Conservation (phyloP, 2,797 vertebrate species). For the Rhynchonycteris naso region DNA sequence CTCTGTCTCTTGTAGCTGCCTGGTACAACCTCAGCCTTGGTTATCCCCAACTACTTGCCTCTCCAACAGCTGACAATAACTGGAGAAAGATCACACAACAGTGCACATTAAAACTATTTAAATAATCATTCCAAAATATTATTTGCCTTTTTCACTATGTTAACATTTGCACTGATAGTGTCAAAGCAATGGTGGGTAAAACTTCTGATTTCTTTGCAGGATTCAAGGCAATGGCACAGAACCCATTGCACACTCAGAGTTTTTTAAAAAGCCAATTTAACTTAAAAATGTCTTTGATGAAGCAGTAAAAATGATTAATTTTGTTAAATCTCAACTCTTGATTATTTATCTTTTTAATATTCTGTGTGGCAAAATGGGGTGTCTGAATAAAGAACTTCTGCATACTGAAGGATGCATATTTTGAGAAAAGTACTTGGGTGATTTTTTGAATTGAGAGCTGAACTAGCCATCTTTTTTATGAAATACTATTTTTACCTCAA, state of each 20-base stretch:
- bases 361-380: neutral
- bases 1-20: neutral
- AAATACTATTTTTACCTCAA: neutral
- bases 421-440: neutral
- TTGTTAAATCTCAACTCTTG: neutral
- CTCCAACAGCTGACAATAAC: neutral
- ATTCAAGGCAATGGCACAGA: neutral
- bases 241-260: neutral
- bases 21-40: neutral
- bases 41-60: neutral
- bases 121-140: neutral
- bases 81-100: neutral
- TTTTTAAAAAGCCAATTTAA: neutral
- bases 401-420: neutral
- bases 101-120: neutral
- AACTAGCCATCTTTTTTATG: neutral
- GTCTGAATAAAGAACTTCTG: neutral
- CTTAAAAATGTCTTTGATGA: constrained; percentile 30
- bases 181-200: neutral
- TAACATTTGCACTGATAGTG: neutral
- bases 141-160: neutral
- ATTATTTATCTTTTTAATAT: constrained; percentile 17
- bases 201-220: neutral
- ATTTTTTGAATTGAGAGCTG: neutral
- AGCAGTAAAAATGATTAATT: neutral